A percentile compares a stretch with the other conserved stretches of the same genome.
Evolutionary conservation across 1,140 invertebrate genomes (phyloP).

Genomic region (Zaprionus nigranus): DNA sequence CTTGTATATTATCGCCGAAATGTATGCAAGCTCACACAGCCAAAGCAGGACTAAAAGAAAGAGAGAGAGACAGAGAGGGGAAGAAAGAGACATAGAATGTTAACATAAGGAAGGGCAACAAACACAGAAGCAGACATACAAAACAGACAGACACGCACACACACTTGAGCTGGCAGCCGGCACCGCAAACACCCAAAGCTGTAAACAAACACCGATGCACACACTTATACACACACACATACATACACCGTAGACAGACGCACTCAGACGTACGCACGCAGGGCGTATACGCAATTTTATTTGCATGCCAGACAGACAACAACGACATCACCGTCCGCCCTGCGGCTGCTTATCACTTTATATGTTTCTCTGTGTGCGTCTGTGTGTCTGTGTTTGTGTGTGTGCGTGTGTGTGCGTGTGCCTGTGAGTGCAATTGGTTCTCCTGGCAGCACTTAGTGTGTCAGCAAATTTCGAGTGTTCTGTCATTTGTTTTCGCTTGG

Average conservation of each 20-base stretch:
- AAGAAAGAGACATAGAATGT: background rate
- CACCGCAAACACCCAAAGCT: constrained; percentile 33
- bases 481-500: constrained; percentile 12
- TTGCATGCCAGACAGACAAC: constrained; percentile 56
- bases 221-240: constrained; percentile 10
- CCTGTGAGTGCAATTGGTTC: constrained; percentile 22
- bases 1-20: constrained; percentile 72
- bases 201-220: constrained; percentile 23
- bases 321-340: constrained; percentile 47
- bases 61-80: background rate
- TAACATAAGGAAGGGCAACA: background rate
- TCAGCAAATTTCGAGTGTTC: constrained; percentile 17
- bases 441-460: constrained; percentile 20
- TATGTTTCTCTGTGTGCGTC: constrained; percentile 9
- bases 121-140: constrained; percentile 15
- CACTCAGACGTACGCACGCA: constrained; percentile 9
- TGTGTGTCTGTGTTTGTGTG: background rate
- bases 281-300: constrained; percentile 77
- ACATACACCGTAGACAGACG: constrained; percentile 4
- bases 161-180: constrained; percentile 20
- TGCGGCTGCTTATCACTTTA: constrained; percentile 75
- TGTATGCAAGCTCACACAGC: constrained; percentile 63
- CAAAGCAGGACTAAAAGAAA: background rate
- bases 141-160: background rate
- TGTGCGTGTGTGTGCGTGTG: background rate